These are phyloP conservation scores for Cephus spinipes DNA, from an alignment of 2,888 invertebrate species.

Conservation along the genomic window DNA sequence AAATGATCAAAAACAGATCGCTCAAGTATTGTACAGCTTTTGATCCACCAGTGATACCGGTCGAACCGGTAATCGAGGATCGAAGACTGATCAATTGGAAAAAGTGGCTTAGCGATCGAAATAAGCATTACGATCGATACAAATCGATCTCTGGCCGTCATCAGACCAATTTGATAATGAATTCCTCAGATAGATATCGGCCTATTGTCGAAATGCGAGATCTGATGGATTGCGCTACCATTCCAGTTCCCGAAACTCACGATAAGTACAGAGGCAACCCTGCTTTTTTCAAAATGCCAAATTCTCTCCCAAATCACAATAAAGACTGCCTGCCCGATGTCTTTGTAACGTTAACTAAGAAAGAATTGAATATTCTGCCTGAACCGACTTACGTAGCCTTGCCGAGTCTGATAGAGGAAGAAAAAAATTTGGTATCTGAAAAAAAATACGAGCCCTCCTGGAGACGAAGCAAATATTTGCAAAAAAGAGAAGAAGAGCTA, in stretches of 20 bases:
- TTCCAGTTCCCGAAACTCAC: slow-evolving; percentile 35
- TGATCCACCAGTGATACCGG: not conserved
- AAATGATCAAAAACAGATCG: not conserved
- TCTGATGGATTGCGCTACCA: slow-evolving; percentile 62
- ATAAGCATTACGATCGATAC: slow-evolving; percentile 31
- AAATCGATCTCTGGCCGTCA: slow-evolving; percentile 29
- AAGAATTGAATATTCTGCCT: slow-evolving; percentile 30
- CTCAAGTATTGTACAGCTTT: not conserved
- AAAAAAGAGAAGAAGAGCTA: slow-evolving; percentile 36
- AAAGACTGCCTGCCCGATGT: slow-evolving; percentile 37
- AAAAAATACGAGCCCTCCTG: slow-evolving; percentile 30
- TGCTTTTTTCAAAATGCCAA: slow-evolving; percentile 45
- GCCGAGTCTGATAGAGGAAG: slow-evolving; percentile 39
- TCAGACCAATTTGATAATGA: slow-evolving; percentile 37
- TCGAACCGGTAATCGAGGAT: slow-evolving; percentile 35
- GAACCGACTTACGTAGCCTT: slow-evolving; percentile 37
- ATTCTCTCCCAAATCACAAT: slow-evolving; percentile 28
- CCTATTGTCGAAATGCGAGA: slow-evolving; percentile 37
- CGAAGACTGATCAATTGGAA: slow-evolving; percentile 48
- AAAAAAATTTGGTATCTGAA: slow-evolving; percentile 34
- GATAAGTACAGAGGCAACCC: slow-evolving; percentile 52
- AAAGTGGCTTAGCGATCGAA: slow-evolving; percentile 43
- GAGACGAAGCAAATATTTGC: slow-evolving; percentile 49
- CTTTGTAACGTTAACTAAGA: slow-evolving; percentile 26
- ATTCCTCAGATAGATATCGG: slow-evolving; percentile 43